phyloP scores from a whole-genome alignment of 1,140 invertebrate genomes.

The Gryon sp. region DNA sequence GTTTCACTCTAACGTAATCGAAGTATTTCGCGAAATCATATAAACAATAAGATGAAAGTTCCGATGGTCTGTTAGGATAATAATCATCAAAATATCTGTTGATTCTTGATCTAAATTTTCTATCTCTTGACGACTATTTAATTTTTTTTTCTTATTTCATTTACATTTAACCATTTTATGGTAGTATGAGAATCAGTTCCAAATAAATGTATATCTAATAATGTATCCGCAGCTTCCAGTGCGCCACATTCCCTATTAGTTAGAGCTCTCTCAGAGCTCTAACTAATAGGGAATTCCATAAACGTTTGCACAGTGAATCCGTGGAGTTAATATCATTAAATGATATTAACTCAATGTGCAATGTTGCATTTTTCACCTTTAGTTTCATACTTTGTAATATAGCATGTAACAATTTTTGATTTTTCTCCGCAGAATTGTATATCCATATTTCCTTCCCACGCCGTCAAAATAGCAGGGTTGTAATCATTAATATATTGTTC shows the following conservation, averaged over 20 bases:
- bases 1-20: conserved; percentile 4
- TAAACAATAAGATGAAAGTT: background rate
- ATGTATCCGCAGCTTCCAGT: conserved; percentile 61
- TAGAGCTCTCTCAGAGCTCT: conserved; percentile 13
- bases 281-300: conserved; percentile 54
- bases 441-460: conserved; percentile 25
- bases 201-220: conserved; percentile 20
- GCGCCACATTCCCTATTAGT: conserved; percentile 61
- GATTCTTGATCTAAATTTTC: conserved; percentile 2
- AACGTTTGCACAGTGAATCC: conserved; percentile 6
- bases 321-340: background rate
- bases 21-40: conserved; percentile 27
- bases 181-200: conserved; percentile 62
- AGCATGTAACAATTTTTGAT: conserved; percentile 52
- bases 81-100: conserved; percentile 49
- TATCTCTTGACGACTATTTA: background rate
- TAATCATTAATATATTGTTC: conserved; percentile 66
- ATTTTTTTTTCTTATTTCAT: conserved; percentile 14
- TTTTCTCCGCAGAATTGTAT: conserved; percentile 41
- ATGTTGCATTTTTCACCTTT: conserved; percentile 21
- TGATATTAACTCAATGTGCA: background rate
- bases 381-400: conserved; percentile 4
- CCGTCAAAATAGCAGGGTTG: conserved; percentile 51
- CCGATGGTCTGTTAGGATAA: conserved; percentile 24
- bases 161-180: conserved; percentile 66